phyloP scores from a whole-genome alignment of 2,888 invertebrate genomes.

The Noctuana brunneofusca region DNA sequence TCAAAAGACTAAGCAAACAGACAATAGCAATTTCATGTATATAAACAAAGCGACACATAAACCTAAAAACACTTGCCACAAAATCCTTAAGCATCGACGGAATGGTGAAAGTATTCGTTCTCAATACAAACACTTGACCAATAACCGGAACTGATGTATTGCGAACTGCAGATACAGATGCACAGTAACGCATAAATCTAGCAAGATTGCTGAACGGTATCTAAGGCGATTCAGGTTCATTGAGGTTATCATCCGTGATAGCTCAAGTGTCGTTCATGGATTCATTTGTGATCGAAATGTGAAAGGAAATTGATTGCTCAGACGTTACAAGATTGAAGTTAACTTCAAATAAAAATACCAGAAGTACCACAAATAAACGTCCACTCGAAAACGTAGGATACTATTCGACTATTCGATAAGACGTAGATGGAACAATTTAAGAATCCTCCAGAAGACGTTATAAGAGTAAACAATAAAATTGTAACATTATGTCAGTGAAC shows the following conservation, averaged over 20 bases:
- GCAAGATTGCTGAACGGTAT: background rate
- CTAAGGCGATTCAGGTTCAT: conserved; percentile 7
- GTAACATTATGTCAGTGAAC: no score
- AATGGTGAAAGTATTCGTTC: conserved; percentile 32
- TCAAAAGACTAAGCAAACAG: conserved; percentile 1
- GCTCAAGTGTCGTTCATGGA: background rate
- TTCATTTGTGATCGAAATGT: background rate
- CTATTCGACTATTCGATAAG: background rate
- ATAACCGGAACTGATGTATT: conserved; percentile 24
- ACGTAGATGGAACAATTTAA: no score
- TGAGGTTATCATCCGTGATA: conserved; percentile 15
- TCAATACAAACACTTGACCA: conserved; percentile 32
- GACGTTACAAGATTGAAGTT: background rate
- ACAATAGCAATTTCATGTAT: conserved; percentile 9
- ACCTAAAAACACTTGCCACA: conserved; percentile 30
- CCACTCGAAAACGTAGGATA: background rate
- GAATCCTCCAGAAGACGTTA: no score
- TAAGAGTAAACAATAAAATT: no score
- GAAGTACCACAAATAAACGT: background rate
- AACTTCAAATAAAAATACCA: no score
- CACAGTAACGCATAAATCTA: conserved; percentile 29
- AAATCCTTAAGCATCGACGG: conserved; percentile 25
- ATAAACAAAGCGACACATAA: conserved; percentile 27
- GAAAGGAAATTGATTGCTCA: background rate
- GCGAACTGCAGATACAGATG: conserved; percentile 16